Conservation (phyloP, 2,888 invertebrate genomes). For the Cybosia mesomella region DNA sequence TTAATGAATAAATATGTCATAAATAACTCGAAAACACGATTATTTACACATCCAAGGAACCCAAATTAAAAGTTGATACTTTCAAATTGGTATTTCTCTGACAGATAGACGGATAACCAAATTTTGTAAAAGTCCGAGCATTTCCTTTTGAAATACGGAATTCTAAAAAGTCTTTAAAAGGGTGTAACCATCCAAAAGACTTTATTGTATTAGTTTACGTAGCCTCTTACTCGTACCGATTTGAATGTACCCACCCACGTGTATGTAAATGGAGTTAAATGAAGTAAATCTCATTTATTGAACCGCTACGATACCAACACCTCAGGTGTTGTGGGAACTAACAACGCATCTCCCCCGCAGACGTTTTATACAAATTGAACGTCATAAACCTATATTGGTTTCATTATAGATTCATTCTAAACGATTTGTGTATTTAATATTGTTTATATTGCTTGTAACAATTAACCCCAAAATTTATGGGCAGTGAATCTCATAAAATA, state of each 20-base stretch:
- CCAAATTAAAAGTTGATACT: neutral
- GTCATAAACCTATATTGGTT: constrained; percentile 56
- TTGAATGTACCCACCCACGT: constrained; percentile 68
- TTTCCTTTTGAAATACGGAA: neutral
- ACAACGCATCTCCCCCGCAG: constrained; percentile 43
- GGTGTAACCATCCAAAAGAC: constrained; percentile 30
- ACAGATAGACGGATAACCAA: neutral
- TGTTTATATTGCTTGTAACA: constrained; percentile 56
- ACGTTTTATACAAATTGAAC: constrained; percentile 47
- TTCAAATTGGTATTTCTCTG: neutral
- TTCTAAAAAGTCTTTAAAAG: constrained; percentile 22
- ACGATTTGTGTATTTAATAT: constrained; percentile 60
- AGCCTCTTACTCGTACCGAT: constrained; percentile 37
- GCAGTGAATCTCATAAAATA: constrained; percentile 41
- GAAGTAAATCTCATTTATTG: constrained; percentile 74
- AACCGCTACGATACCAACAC: constrained; percentile 62
- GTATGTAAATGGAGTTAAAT: constrained; percentile 68
- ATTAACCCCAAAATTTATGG: constrained; percentile 44
- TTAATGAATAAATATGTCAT: neutral
- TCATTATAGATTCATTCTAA: constrained; percentile 60
- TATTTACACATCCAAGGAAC: neutral
- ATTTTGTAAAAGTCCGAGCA: neutral
- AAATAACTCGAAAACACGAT: neutral
- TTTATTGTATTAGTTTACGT: constrained; percentile 42
- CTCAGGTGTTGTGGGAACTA: constrained; percentile 71